Evolutionary conservation across 2,113 vertebrate genomes (phyloP).

Genomic region (Gambusia affinis): DNA sequence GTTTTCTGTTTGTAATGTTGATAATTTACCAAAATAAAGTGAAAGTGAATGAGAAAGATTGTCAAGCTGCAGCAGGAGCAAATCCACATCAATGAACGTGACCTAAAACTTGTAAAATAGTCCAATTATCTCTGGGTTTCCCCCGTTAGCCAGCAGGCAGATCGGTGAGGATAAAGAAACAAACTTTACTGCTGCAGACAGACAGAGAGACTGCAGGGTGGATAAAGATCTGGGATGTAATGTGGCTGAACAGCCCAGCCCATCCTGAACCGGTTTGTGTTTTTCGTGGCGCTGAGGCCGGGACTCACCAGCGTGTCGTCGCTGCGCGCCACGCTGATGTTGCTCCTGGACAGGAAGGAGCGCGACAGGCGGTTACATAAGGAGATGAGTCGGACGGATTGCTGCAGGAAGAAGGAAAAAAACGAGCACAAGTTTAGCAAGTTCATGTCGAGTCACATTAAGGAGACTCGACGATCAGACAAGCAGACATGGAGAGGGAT

Average conservation of each 20-base stretch:
- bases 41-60: background rate
- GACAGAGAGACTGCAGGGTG: background rate
- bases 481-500: background rate
- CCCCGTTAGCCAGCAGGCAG: background rate
- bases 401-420: constrained; percentile 74
- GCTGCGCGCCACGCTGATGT: constrained; percentile 94
- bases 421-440: background rate
- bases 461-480: background rate
- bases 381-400: constrained; percentile 98
- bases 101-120: background rate
- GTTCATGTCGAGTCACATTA: constrained; percentile 6
- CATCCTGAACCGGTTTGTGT: background rate
- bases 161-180: background rate
- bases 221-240: constrained; percentile 6
- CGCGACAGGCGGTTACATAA: constrained; percentile 98
- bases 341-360: constrained; percentile 98
- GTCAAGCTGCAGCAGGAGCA: background rate
- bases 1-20: no score
- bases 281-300: no score
- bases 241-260: background rate
- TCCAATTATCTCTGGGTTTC: background rate
- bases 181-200: background rate
- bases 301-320: constrained; percentile 95
- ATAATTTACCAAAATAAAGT: no score
- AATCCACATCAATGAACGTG: constrained; percentile 3